These are phyloP conservation scores for Accipiter cooperii DNA, from an alignment of 2,113 vertebrate genomes.

Conservation along the genomic window DNA sequence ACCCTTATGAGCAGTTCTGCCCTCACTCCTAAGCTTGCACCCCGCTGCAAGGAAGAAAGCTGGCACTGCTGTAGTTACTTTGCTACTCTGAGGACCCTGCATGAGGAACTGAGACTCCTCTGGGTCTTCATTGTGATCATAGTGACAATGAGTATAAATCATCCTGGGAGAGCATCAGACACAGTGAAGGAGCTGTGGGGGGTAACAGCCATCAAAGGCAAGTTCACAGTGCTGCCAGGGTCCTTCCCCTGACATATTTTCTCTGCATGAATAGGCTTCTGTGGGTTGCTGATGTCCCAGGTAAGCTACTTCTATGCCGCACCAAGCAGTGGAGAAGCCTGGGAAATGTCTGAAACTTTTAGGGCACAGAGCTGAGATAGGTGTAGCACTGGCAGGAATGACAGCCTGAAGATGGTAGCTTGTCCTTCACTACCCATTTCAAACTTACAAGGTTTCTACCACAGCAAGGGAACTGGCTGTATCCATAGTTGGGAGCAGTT, in stretches of 20 bases:
- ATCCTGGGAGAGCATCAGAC: background rate
- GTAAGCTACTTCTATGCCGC: background rate
- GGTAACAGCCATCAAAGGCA: background rate
- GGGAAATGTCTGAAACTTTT: background rate
- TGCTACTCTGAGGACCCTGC: background rate
- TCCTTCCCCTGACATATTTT: background rate
- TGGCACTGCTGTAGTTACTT: background rate
- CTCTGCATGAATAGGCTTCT: accelerated
- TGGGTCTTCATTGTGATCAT: background rate
- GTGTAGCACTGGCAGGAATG: background rate
- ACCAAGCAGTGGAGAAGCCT: background rate
- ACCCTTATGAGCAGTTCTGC: background rate
- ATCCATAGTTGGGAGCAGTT: background rate
- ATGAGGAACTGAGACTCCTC: background rate
- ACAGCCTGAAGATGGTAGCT: background rate
- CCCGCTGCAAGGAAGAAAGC: background rate
- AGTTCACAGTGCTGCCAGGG: background rate
- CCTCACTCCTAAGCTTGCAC: background rate
- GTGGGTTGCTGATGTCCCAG: accelerated
- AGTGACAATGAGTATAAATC: background rate
- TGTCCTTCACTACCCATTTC: background rate
- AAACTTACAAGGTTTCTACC: background rate
- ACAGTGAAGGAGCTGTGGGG: background rate
- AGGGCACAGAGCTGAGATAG: background rate
- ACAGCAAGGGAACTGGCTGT: background rate